A percentile compares a stretch with the other conserved stretches of the same genome.
Conservation (phyloP, 1,140 invertebrate species). For the Bombus confusus region DNA sequence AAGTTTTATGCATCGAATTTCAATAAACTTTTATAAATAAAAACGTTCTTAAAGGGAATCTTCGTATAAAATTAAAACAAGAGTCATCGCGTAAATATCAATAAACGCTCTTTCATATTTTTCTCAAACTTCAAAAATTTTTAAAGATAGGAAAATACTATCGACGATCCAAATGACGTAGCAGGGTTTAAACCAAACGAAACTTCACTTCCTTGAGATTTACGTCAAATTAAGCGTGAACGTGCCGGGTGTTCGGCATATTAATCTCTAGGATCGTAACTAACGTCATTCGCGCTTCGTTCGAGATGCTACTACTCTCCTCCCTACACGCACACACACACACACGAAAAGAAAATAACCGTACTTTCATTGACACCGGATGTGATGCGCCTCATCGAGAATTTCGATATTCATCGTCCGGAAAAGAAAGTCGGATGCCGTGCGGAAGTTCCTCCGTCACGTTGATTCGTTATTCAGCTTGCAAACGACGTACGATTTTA, state of each 20-base stretch:
- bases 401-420: slow-evolving; percentile 48
- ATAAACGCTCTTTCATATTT: no score
- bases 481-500: slow-evolving; percentile 23
- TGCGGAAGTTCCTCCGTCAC: slow-evolving; percentile 29
- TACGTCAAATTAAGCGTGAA: background rate
- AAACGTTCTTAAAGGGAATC: no score
- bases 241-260: background rate
- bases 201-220: background rate
- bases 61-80: no score
- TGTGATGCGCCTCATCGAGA: slow-evolving; percentile 41
- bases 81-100: no score
- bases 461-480: slow-evolving; percentile 42
- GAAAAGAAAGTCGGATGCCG: slow-evolving; percentile 53
- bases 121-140: background rate
- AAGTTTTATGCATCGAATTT: background rate
- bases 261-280: background rate
- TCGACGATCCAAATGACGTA: background rate
- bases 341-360: slow-evolving; percentile 39
- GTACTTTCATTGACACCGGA: slow-evolving; percentile 47
- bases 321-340: background rate
- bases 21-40: no score
- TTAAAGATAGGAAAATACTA: background rate
- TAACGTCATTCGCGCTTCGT: slow-evolving; percentile 17
- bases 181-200: background rate
- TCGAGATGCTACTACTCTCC: background rate